Percentiles rank a stretch among this genome's conserved stretches.
These are phyloP conservation scores for Pholis gunnellus DNA, from an alignment of 2,113 vertebrate species.

Conservation along the genomic window DNA sequence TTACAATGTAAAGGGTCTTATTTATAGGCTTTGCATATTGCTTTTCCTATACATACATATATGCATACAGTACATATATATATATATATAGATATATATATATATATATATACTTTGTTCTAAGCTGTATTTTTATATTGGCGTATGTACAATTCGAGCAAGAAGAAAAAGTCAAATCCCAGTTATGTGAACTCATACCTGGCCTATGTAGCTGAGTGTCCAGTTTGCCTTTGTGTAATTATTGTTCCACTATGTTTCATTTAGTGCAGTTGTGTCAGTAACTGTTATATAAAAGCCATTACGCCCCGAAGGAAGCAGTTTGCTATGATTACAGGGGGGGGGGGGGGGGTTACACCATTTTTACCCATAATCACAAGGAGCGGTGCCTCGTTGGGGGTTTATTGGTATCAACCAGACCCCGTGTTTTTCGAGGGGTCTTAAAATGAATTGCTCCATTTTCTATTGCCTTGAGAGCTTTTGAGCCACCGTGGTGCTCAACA, in stretches of 20 bases:
- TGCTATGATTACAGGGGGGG: constrained; percentile 7
- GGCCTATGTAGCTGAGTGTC: background rate
- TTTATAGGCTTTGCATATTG: no score
- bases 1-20: background rate
- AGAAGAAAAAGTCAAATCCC: no score
- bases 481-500: background rate
- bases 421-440: background rate
- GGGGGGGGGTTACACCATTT: background rate
- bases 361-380: background rate
- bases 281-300: constrained; percentile 18
- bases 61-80: no score
- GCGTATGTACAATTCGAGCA: no score
- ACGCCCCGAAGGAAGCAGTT: constrained; percentile 10
- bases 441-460: background rate
- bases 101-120: no score
- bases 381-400: background rate
- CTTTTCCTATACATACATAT: no score
- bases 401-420: background rate
- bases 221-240: background rate
- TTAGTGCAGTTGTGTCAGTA: constrained; percentile 10
- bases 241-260: background rate
- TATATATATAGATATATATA: no score
- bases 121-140: no score
- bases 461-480: background rate
- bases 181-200: no score